These are phyloP conservation scores for Eurytoma adleriae DNA, from an alignment of 2,888 invertebrate species.

Conservation along the genomic window DNA sequence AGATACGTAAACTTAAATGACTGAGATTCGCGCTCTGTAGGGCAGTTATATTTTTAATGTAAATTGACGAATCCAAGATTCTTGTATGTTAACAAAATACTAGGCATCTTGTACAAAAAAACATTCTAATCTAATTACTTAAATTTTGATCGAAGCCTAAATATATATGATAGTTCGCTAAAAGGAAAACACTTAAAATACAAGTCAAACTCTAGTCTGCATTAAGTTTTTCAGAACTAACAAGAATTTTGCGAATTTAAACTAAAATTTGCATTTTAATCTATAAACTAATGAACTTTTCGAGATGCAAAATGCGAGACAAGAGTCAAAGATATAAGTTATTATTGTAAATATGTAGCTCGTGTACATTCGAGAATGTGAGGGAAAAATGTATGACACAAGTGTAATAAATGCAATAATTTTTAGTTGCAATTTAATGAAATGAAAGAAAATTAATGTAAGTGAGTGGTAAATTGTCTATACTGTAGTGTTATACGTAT, in stretches of 20 bases:
- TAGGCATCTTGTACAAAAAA: slow-evolving; percentile 43
- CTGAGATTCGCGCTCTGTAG: slow-evolving; percentile 36
- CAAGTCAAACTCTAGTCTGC: slow-evolving; percentile 53
- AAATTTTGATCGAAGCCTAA: slow-evolving; percentile 33
- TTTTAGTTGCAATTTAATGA: slow-evolving; percentile 39
- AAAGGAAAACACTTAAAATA: slow-evolving; percentile 35
- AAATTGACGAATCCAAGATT: slow-evolving; percentile 50
- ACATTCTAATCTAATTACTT: slow-evolving; percentile 44
- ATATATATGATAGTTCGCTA: not conserved
- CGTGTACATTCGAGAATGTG: slow-evolving; percentile 43
- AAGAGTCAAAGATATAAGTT: slow-evolving; percentile 33
- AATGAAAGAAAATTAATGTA: slow-evolving; percentile 26
- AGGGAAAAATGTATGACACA: slow-evolving; percentile 19
- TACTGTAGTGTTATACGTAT: slow-evolving; percentile 41
- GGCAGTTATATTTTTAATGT: slow-evolving; percentile 54
- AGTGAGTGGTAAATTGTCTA: slow-evolving; percentile 27
- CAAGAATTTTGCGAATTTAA: slow-evolving; percentile 39
- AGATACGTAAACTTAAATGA: slow-evolving; percentile 32
- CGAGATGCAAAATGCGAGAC: slow-evolving; percentile 28
- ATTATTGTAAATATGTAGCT: slow-evolving; percentile 50
- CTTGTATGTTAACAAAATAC: slow-evolving; percentile 41
- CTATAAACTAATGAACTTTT: slow-evolving; percentile 15
- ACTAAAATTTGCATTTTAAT: slow-evolving; percentile 30
- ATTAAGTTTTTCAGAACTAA: slow-evolving; percentile 45
- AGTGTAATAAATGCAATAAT: slow-evolving; percentile 45